Percentiles rank a stretch among this genome's conserved stretches.
Conservation (phyloP, 1,140 invertebrate species). For the Brachionus paranguensis region DNA sequence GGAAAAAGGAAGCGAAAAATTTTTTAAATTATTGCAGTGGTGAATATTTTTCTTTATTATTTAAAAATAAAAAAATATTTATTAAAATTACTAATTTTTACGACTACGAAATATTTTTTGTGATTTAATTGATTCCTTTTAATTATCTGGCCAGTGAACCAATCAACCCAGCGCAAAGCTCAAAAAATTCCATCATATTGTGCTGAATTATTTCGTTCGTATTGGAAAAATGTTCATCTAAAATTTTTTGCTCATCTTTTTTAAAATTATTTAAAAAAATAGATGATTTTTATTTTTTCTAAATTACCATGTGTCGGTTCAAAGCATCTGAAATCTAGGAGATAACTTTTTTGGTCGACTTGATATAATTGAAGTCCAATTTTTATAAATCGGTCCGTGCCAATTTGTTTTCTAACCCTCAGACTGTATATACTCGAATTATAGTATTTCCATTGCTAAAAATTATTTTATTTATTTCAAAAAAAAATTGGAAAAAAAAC, state of each 20-base stretch:
- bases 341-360: constrained; percentile 92
- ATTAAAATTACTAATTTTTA: not conserved
- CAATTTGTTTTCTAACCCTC: constrained; percentile 10
- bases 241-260: constrained; percentile 48
- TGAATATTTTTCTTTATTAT: not conserved
- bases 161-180: constrained; percentile 97
- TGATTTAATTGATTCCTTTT: not conserved
- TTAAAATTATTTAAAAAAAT: constrained; percentile 41
- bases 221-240: constrained; percentile 42
- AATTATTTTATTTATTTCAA: not conserved
- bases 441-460: constrained; percentile 39
- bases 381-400: constrained; percentile 60
- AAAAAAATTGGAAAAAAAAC: not conserved
- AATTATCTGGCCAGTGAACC: constrained; percentile 74
- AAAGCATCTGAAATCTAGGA: constrained; percentile 74
- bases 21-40: too few relatives aligned
- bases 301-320: constrained; percentile 6
- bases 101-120: not conserved
- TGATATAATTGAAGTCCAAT: constrained; percentile 98
- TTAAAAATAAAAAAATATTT: not conserved
- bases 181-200: constrained; percentile 99
- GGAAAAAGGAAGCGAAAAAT: too few relatives aligned
- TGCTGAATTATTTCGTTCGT: constrained; percentile 59
- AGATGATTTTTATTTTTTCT: not conserved
- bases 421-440: constrained; percentile 40